Evolutionary conservation across 2,113 vertebrate species (phyloP).

Genomic region (Oryctolagus cuniculus): mOryCun1.1 NC_091432.1:33620001-33620500

Average conservation of each 20-base stretch:
- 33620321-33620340: not conserved
- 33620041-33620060: not conserved
- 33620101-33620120: not conserved
- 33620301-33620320: not conserved
- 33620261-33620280: not conserved
- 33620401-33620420: slow-evolving; percentile 32
- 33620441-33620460: not conserved
- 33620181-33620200: not conserved
- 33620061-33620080: not conserved
- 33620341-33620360: not conserved
- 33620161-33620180: not conserved
- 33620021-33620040: not conserved
- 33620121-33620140: not conserved
- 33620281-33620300: not conserved
- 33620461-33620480: not conserved
- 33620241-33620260: not conserved
- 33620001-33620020: not conserved
- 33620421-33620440: not conserved
- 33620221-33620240: not conserved
- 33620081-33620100: not conserved
- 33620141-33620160: not conserved
- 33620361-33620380: not conserved
- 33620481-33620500: not conserved
- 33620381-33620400: slow-evolving; percentile 47
- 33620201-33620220: not conserved